phyloP scores from a whole-genome alignment of 2,888 invertebrate genomes.

The Sinopyrophorus schimmeli region DNA sequence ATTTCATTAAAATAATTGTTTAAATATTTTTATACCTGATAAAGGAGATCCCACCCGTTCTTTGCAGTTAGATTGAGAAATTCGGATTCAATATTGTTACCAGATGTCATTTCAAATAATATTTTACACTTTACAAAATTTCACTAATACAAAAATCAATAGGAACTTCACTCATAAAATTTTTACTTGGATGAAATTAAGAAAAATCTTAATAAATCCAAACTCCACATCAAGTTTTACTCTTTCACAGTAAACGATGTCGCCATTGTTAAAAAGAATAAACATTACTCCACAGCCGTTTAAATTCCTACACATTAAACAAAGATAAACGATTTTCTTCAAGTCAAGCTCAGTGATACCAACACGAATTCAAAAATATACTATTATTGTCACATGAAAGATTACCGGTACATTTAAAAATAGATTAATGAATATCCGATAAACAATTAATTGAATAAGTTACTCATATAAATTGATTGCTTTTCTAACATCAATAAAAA shows the following conservation, averaged over 20 bases:
- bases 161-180: slow-evolving; percentile 19
- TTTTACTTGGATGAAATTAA: slow-evolving; percentile 1
- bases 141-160: slow-evolving; percentile 13
- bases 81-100: slow-evolving; percentile 69
- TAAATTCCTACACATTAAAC: slow-evolving; percentile 11
- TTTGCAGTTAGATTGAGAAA: slow-evolving; percentile 70
- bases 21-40: slow-evolving; percentile 62
- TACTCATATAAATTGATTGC: no score
- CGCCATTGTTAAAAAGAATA: slow-evolving; percentile 49
- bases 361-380: no score
- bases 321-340: no score
- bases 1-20: slow-evolving; percentile 12
- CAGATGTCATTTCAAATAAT: slow-evolving; percentile 41
- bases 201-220: slow-evolving; percentile 12
- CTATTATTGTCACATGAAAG: no score
- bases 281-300: slow-evolving; percentile 12
- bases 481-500: no score
- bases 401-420: no score
- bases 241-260: slow-evolving; percentile 37
- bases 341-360: no score
- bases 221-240: slow-evolving; percentile 25
- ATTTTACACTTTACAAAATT: slow-evolving; percentile 17
- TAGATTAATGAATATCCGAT: no score
- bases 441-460: no score
- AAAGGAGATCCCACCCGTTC: slow-evolving; percentile 71